Evolutionary conservation across 2,797 vertebrate species (phyloP), one percentile per base, ranked within the genome.

Genomic region (Enteromius radiatus): DNA sequence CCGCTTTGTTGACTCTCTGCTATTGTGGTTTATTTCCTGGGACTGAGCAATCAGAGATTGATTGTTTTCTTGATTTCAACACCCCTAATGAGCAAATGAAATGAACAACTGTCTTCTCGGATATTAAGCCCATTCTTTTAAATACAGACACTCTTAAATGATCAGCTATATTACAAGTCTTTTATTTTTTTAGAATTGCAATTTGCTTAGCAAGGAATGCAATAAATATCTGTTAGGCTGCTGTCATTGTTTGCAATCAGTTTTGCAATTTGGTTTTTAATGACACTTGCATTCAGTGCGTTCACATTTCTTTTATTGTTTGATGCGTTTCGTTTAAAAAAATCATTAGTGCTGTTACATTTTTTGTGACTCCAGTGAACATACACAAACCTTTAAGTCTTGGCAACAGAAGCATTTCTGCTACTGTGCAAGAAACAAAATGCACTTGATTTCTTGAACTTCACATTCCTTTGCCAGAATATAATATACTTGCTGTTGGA

Each of bases 61-160:
- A 84, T 71, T 80, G 82, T 74, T 73, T 84, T 76, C 73, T n/a
- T 82, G 61, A 82, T 82, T 75, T 23, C 10, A 52, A 31, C 43
- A 31, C 9, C 33, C 23, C 61, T 75, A 52, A 82, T 47, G 56
- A 71, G 33, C 10, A 75, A 75, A 82, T 75, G 17, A 75, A 75
- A 82, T 65, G 6, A 81, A 54, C 45, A 75, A 75, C 70, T 67
- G 71, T 67, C 70, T 74, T 64, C 70, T 75, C 10, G 15, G 31
- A 75, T 67, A 82, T 82, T 43, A 82, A 65, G 70, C n/a, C 61
- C 33, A 54, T 75, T 75, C 33, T 82, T 73, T 59, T 36, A 81
- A 80, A 43, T 63, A 63, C 52, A 63, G 54, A 73, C 26, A 73
- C 38, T 73, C 11, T 65, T 65, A 59, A 81, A 81, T 73, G 21